Base-by-base conservation (phyloP, 2,113 vertebrate species). In the Ictidomys tridecemlineatus region DNA sequence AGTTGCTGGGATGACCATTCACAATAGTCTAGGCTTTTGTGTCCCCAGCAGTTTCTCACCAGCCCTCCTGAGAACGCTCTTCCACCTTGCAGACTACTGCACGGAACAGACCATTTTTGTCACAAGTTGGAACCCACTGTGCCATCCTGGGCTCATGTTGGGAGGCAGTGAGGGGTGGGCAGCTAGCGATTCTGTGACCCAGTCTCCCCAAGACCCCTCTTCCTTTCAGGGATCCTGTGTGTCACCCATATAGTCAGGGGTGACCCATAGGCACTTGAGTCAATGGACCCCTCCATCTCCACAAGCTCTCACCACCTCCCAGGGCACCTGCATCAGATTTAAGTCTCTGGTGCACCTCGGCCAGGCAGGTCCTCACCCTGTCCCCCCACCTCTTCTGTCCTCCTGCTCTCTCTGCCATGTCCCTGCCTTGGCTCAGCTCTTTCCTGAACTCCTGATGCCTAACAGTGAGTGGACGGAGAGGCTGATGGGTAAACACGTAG, bases 181-280 rank as follows among this genome's bases (percentile, higher is more conserved):
- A 2, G n/a, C 42, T 22, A 70, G 5, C 32, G 51, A 17, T 1
- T 6, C 1, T 1, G 0, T 14, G 8, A 24, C 69, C 32, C 78
- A 37, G 13, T 48, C 26, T 53, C 34, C n/a, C 28, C 6, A 11
- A 56, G 26, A 30, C 61, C 34, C 39, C 2, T 4, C 76, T 34
- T 26, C 83, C 16, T 34, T 56, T 14, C 28, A 34, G 83, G 51
- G 34, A 32, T 28, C 34, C 2, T 34, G 22, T 2, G 26, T 28
- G 51, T 53, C 8, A 10, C 56, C 61, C 0, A 0, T 42, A n/a
- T 18, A 22, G 0, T 6, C 5, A 45, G 4, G 32, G 39, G 32
- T 4, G 67, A 7, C 18, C 4, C 0, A 0, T 0, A 30, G 76
- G 32, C 32, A 10, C 61, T n/a, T 5, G 1, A 11, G 39, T 10